Base-by-base conservation (phyloP, 2,797 vertebrate species). In the Hyperoplus immaculatus region DNA sequence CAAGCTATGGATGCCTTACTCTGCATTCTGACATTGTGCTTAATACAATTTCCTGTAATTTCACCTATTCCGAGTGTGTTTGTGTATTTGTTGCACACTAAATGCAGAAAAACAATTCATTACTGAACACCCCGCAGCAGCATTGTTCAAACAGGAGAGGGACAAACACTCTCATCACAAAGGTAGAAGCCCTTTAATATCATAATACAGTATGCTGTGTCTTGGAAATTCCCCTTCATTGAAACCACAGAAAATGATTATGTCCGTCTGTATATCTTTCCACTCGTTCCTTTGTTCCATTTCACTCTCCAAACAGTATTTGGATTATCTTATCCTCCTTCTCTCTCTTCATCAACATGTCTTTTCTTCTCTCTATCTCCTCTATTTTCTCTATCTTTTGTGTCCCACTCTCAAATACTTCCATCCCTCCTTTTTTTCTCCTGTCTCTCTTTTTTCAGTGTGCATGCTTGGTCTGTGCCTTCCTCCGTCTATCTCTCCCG, bases 401-500 rank as follows among this genome's bases (percentile, higher is more conserved):
- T 41, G 66, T 69, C 73, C 73, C 64, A 69, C 77, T 75, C 72
- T 29, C 80, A 66, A 72, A 87, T 81, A 86, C 86, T 82, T 89
- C 85, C 72, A 53, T 83, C 81, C 84, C 78, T 75, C 77, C 83
- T 82, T 72, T 75, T 75, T 75, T 29, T 29, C 29, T 3, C 29
- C 75, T 83, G 82, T 87, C 78, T 87, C 84, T 90, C 89, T 87
- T 29, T 29, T 29, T 76, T 92, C 90, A 85, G 84, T 87, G 90
- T 89, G 84, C 87, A 85, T 91, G 93, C 90, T 91, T 92, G 90
- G 82, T 85, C 83, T 86, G 75, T 80, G 88, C 83, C 88, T 89
- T 61, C 83, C 88, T 89, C 59, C 78, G 88, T 91, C 87, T 91
- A 84, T 87, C 87, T 82, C 91, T 92, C 94, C 92, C 89, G 89